Conservation (phyloP, 2,888 invertebrate genomes). For the Lottia gigantea region DNA sequence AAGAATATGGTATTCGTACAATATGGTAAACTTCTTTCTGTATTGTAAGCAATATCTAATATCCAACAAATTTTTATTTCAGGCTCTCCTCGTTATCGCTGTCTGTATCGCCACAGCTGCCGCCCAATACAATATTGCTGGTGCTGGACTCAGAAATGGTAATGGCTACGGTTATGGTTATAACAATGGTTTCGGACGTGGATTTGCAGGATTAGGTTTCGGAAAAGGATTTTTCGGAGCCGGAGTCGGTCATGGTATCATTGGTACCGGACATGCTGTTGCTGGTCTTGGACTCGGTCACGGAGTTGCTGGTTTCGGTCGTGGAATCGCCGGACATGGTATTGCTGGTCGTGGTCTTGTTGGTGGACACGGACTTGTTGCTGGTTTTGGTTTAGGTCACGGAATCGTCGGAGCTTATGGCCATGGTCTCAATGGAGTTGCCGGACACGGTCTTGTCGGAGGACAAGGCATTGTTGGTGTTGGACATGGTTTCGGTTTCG, state of each 20-base stretch:
- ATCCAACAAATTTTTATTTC: not conserved
- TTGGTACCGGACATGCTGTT: not conserved
- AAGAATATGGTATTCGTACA: no score
- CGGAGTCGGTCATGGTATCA: not conserved
- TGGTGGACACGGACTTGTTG: not conserved
- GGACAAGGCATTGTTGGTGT: not conserved
- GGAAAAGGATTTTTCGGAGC: not conserved
- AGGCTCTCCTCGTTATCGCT: not conserved
- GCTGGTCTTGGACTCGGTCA: not conserved
- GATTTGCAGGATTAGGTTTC: not conserved
- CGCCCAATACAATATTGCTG: constrained; percentile 6
- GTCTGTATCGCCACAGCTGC: constrained; percentile 13
- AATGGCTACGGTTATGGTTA: not conserved
- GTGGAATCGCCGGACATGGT: not conserved
- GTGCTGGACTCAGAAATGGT: not conserved
- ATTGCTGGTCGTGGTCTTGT: not conserved
- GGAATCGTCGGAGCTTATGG: not conserved
- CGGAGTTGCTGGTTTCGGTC: not conserved
- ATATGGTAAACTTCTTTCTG: no score
- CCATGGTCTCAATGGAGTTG: not conserved
- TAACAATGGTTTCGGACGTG: not conserved
- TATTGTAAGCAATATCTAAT: not conserved
- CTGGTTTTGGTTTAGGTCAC: not conserved
- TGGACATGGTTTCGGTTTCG: not conserved
- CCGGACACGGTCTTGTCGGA: not conserved